Evolutionary conservation across 2,797 vertebrate genomes (phyloP).

Genomic region (Zenarchopterus dispar): DNA sequence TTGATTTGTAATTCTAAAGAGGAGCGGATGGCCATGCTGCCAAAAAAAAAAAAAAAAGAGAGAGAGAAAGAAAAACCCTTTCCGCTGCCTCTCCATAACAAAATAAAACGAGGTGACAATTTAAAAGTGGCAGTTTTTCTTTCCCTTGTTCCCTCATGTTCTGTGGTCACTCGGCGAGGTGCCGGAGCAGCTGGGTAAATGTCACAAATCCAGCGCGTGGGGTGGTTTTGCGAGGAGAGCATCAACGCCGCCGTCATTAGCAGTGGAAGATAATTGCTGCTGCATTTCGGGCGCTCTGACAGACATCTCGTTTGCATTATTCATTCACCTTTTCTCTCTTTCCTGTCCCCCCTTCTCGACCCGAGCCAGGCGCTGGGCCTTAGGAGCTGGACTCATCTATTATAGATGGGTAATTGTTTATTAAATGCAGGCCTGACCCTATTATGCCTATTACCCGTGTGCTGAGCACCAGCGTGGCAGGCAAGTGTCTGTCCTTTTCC

Average conservation of each 20-base stretch:
- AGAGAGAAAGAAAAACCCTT: background rate
- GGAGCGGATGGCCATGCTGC: slow-evolving; percentile 74
- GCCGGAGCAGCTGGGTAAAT: slow-evolving; percentile 63
- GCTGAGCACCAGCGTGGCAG: slow-evolving; percentile 46
- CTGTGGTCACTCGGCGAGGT: background rate
- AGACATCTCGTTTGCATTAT: slow-evolving; percentile 84
- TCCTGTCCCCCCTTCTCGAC: slow-evolving; percentile 54
- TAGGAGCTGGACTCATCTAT: slow-evolving; percentile 83
- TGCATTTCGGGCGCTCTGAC: slow-evolving; percentile 75
- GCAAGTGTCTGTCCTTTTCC: slow-evolving; percentile 65
- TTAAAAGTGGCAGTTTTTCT: background rate
- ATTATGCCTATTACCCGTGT: slow-evolving; percentile 82
- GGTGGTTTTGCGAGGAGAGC: slow-evolving; percentile 34
- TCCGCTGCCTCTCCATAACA: slow-evolving; percentile 18
- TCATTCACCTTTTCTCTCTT: slow-evolving; percentile 71
- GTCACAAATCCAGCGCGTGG: slow-evolving; percentile 58
- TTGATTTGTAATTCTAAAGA: slow-evolving; percentile 95
- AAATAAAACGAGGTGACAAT: slow-evolving; percentile 62
- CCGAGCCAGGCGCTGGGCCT: slow-evolving; percentile 68
- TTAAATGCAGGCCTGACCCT: slow-evolving; percentile 88
- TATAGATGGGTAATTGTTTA: slow-evolving; percentile 90
- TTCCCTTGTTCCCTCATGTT: slow-evolving; percentile 3
- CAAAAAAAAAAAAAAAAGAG: background rate
- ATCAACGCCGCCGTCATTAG: slow-evolving; percentile 78
- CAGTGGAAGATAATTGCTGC: slow-evolving; percentile 77